Base-by-base conservation (phyloP, 2,888 invertebrate genomes). In the Caenorhabditis zanzibari region DNA sequence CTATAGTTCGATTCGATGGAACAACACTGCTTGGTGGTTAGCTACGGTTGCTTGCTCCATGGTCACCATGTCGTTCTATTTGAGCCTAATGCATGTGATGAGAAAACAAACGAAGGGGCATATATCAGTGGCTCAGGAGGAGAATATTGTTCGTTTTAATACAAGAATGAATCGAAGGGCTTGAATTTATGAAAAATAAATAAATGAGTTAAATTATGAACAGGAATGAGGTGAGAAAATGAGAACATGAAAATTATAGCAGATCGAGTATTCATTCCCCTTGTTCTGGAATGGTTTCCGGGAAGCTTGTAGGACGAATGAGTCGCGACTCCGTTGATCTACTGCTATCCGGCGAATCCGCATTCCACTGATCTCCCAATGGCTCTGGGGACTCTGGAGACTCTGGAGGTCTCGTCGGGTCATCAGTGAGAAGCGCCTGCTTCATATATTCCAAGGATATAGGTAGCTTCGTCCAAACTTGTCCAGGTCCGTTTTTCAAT, bases 1-100 rank as follows among this genome's bases (percentile, higher is more conserved):
- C n/a, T 86, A 86, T 63, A 83, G 84, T 71, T 80, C 82, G n/a
- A 66, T 86, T 16, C 64, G 86, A 54, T 86, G 86, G 86, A 73
- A 74, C 41, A 73, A 86, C 64, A 81, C 83, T 7, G 35, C 49
- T 6, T 86, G 84, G 84, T 86, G 85, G 80, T 32, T 86, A 10
- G 66, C 86, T 2, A 72, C 77, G 19, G 82, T 82, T 14, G 54
- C 75, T 0, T 83, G 79, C 58, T 26, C 68, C 2, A 47, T 81
- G 52, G 84, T 82, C 6, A 63, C 73, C 3, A 54, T 68, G 24
- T 77, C 82, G 0, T 82, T 82, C 24, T 22, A 47, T 14, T 32
- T 82, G 32, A 75, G 71, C 54, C 19, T 81, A 19, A 1, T 75
- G 4, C 59, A 81, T 24, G 68, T 81, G 47, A 54, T 81, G 49